Evolutionary conservation across 2,113 vertebrate genomes (phyloP), one percentile per base, ranked within the genome.

Genomic region (Sceloporus undulatus): DNA sequence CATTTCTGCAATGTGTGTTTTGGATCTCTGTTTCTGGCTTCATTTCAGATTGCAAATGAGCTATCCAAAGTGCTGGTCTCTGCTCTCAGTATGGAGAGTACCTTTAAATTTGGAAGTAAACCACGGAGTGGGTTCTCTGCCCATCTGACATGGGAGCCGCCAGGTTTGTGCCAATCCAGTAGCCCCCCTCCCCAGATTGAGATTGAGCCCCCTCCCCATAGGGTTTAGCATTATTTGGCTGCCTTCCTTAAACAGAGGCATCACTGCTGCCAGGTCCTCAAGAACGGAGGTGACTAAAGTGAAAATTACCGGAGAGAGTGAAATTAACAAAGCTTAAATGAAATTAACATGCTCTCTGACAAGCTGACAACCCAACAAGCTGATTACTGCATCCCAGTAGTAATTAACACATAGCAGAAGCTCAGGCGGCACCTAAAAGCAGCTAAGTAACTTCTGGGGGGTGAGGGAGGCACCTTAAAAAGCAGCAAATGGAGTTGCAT

Each of bases 251-350:
- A 68, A 88, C 40, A 77, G 59, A 77, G 73, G 74, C 62, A 73
- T 48, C 7, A 7, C 87, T 19, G 59, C 87, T 84, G 81, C 56
- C 87, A 84, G 74, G 81, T 84, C 81, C 62, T 88, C 87, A 56
- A 83, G 81, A 54, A 88, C 34, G 25, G 74, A 88, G 87, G 87
- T 84, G 87, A 88, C 62, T 77, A 84, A 88, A 88, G 87, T 88
- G 87, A 78, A 84, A 88, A 88, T 84, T 88, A 78, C 87, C 87
- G 9, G 81, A 82, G 81, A 88, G 81, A 83, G 87, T 84, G 81
- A 88, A 88, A 88, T 88, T 88, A 88, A 84, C 87, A 84, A 88
- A 88, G 87, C 81, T 75, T 88, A 88, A 88, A 88, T 88, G 87
- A 88, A 88, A 88, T 88, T 88, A 88, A 88, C 87, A 88, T 88